Evolutionary conservation across 2,888 invertebrate species (phyloP).

Genomic region (Drosophila rellima): DNA sequence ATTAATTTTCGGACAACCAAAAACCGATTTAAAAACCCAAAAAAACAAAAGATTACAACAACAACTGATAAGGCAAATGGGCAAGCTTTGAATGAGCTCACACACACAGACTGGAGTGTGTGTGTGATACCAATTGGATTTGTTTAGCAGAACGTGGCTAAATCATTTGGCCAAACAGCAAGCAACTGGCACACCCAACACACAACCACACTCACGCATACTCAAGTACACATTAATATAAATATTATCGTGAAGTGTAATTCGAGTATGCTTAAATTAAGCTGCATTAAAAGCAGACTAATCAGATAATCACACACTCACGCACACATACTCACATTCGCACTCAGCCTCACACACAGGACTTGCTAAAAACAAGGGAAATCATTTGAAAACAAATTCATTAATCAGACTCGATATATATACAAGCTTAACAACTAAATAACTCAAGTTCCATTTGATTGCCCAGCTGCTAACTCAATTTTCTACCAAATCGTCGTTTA

Average conservation of each 20-base stretch:
- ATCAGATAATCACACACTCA: conserved; percentile 16
- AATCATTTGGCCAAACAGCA: conserved; percentile 24
- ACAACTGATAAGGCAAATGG: conserved; percentile 41
- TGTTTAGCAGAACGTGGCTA: conserved; percentile 43
- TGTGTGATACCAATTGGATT: conserved; percentile 25
- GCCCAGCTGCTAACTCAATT: conserved; percentile 40
- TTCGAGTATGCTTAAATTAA: conserved; percentile 16
- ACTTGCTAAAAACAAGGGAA: conserved; percentile 4
- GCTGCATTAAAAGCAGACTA: conserved; percentile 17
- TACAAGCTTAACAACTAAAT: conserved; percentile 31
- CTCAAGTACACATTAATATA: conserved; percentile 9
- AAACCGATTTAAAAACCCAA: conserved; percentile 9
- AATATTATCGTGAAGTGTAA: conserved; percentile 16
- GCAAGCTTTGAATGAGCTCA: conserved; percentile 42
- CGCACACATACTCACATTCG: not conserved
- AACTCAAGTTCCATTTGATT: conserved; percentile 35
- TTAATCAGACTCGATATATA: conserved; percentile 22
- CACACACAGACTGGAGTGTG: conserved; percentile 3
- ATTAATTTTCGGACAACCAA: conserved; percentile 26
- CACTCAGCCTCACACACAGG: not conserved
- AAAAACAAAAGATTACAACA: conserved; percentile 6
- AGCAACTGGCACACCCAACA: conserved; percentile 31
- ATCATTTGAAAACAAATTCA: not conserved
- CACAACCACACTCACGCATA: conserved; percentile 10
- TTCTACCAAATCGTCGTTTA: conserved; percentile 15